Evolutionary conservation across 1,140 invertebrate species (phyloP), one percentile per base, ranked within the genome.

Genomic region (Homarus americanus): DNA sequence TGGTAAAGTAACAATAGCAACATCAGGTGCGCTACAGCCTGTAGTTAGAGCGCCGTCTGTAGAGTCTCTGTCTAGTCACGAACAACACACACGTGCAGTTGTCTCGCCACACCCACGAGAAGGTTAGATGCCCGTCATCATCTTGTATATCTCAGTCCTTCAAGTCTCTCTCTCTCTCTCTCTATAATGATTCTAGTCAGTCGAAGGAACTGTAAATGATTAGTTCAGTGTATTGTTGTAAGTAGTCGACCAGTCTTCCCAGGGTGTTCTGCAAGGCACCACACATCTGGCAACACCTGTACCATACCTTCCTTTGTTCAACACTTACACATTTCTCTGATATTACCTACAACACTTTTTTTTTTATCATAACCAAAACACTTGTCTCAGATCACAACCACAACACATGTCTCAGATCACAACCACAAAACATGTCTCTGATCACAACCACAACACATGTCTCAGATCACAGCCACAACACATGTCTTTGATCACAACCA

Each of bases 1-100:
- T 66, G 92, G 93, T 92, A 94, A 94, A 92, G 93, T 93, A 87
- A 94, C 94, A 91, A 91, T 92, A 87, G 93, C 94, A 78, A 87
- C 92, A 49, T 89, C 93, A 82, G 93, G 92, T 91, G 93, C 91
- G 92, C 93, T 79, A 92, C 93, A 80, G 88, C 93, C 87, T 84
- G 93, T 92, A 91, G 93, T 69, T 92, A 93, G 91, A 89, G 80
- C 93, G 63, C 80, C 93, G 80, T 93, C 93, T 80, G 93, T 93
- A 90, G 93, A 92, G 83, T 84, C 93, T 72, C 92, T 93, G 80
- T 91, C 93, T 93, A 93, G 93, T 92, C 93, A 93, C 91, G 93
- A 76, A 69, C 91, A 91, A 91, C 92, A 92, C 91, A 93, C 92
- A 82, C 87, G 91, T 79, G 82, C 82, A 76, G 80, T 82, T 78